These are phyloP conservation scores for Heliconius hermathena DNA, from an alignment of 1,140 invertebrate genomes.

Conservation along the genomic window DNA sequence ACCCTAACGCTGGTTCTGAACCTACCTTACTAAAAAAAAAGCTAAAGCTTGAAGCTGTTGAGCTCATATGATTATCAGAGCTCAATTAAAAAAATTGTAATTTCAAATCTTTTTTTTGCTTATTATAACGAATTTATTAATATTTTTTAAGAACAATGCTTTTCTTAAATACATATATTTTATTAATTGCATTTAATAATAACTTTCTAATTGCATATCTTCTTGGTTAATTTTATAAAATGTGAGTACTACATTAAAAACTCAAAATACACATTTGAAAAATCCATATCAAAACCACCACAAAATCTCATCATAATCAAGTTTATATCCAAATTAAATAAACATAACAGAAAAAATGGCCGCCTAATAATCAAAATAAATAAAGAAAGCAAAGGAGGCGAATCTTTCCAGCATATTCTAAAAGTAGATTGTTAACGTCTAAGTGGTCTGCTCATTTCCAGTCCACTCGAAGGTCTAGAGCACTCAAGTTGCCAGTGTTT, in stretches of 20 bases:
- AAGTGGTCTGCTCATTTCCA: constrained; percentile 74
- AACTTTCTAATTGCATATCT: too few species aligned
- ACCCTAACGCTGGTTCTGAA: too few species aligned
- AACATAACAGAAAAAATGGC: not conserved
- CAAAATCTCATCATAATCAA: not conserved
- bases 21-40: too few species aligned
- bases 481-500: constrained; percentile 52
- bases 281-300: not conserved
- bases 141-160: too few species aligned
- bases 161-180: not conserved
- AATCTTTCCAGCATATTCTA: constrained; percentile 51
- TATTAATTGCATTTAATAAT: not conserved
- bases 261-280: too few species aligned
- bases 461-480: constrained; percentile 58
- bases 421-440: constrained; percentile 69
- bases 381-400: constrained; percentile 45
- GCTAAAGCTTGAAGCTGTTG: too few species aligned
- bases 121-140: too few species aligned
- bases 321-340: not conserved
- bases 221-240: too few species aligned
- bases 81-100: too few species aligned
- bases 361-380: constrained; percentile 17
- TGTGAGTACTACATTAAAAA: too few species aligned
- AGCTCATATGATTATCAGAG: too few species aligned
- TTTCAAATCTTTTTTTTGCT: too few species aligned